Base-by-base conservation (phyloP, 2,113 vertebrate genomes). In the Progne subis region DNA sequence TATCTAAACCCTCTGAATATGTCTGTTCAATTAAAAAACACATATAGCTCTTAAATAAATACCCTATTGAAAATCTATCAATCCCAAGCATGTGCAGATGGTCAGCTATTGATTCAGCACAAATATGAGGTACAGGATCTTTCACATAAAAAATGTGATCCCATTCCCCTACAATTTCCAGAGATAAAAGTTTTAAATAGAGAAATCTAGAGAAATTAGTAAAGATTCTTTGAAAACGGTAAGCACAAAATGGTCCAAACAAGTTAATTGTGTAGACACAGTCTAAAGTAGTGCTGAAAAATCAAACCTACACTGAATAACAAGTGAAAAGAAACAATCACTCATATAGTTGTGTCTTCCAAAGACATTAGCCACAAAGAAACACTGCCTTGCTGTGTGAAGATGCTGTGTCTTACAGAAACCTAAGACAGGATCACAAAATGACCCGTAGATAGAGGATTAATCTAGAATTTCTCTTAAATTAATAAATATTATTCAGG, bases 371-470 rank as follows among this genome's bases (percentile, higher is more conserved):
- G 15, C 4, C 19, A 55, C 2, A 0, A 74, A 60, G 25, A 29
- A 76, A 47, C 18, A 79, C 1, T 39, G 6, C 26, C 5, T 14
- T 50, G 5, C 8, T 67, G 14, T 20, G 41, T 0, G 8, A 82
- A 59, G 14, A 49, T 20, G 9, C 1, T 55, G 4, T 25, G 15
- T 41, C 19, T 67, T 63, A 74, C 19, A 59, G 16, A 63, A 84
- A 52, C 5, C 3, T 32, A 49, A 32, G 5, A 25, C 13, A 56
- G 25, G 14, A 10, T 2, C 29, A 84, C 34, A 74, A 41, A 77
- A 65, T n/a, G 5, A 50, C 13, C 21, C 1, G 0, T 5, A 59
- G 14, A 60, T 17, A 50, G 12, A 59, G 1, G 3, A 69, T 60
- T 80, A 46, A 44, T 34, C 6, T 41, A 34, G 23, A 88, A 44